Conservation (phyloP, 1,140 invertebrate species). For the Hylaeus volcanicus region DNA sequence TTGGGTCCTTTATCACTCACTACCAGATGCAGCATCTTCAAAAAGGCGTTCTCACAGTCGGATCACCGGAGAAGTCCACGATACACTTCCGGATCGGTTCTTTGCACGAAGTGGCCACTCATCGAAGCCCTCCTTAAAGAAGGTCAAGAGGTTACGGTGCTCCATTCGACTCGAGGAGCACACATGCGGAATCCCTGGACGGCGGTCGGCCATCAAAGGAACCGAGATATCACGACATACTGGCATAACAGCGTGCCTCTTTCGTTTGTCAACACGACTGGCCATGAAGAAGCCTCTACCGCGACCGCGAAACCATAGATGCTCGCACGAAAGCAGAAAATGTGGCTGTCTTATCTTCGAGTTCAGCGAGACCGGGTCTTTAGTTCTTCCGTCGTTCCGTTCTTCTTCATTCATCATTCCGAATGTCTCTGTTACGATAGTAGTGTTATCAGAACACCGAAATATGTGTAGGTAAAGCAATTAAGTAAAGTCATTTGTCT, state of each 20-base stretch:
- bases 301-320: slow-evolving; percentile 18
- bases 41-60: background rate
- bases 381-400: background rate
- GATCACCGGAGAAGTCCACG: background rate
- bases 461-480: too few species aligned
- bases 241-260: slow-evolving; percentile 16
- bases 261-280: slow-evolving; percentile 44
- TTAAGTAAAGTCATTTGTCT: too few species aligned
- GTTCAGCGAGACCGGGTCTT: background rate
- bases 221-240: slow-evolving; percentile 41
- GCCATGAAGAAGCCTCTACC: background rate
- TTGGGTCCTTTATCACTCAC: background rate
- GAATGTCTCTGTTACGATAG: too few species aligned
- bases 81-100: slow-evolving; percentile 38
- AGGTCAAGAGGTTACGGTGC: slow-evolving; percentile 45
- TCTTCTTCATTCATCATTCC: too few species aligned
- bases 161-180: slow-evolving; percentile 23
- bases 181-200: background rate
- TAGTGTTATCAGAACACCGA: too few species aligned
- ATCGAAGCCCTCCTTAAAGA: slow-evolving; percentile 45
- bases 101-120: slow-evolving; percentile 36
- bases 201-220: slow-evolving; percentile 46
- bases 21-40: background rate
- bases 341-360: slow-evolving; percentile 21
- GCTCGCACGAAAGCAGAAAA: slow-evolving; percentile 12